These are phyloP conservation scores for Himalopsyche tibetana DNA, from an alignment of 2,888 invertebrate species.

Conservation along the genomic window DNA sequence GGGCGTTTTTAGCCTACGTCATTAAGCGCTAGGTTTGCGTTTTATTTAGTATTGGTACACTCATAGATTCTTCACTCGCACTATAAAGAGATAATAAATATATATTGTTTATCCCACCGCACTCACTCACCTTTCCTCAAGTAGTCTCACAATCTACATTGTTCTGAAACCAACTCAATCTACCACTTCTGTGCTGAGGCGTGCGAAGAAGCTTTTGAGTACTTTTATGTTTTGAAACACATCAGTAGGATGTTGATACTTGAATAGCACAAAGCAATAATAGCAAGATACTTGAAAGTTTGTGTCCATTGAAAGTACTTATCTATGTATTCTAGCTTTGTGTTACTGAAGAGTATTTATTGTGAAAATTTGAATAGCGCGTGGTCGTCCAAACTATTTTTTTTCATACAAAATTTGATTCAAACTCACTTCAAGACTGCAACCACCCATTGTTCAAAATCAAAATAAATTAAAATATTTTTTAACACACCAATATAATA, in stretches of 20 bases:
- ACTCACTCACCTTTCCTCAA: constrained; percentile 34
- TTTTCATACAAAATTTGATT: constrained; percentile 22
- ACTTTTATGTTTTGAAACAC: background rate
- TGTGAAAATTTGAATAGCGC: constrained; percentile 11
- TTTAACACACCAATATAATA: background rate
- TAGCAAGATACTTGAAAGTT: constrained; percentile 36
- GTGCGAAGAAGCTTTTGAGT: constrained; percentile 1
- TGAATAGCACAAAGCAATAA: constrained; percentile 24
- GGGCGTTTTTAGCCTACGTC: constrained; percentile 3
- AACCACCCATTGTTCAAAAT: background rate
- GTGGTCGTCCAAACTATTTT: constrained; percentile 36
- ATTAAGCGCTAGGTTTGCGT: background rate
- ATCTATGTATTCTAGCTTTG: constrained; percentile 36
- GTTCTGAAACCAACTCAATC: background rate
- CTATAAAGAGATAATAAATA: background rate
- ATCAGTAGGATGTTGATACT: constrained; percentile 13
- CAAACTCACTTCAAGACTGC: constrained; percentile 9
- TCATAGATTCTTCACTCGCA: constrained; percentile 13
- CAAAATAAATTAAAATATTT: background rate
- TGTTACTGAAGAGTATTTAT: constrained; percentile 1
- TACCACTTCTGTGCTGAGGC: background rate
- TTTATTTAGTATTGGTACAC: background rate
- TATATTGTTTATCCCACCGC: background rate
- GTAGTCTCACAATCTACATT: background rate
- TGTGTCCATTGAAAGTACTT: constrained; percentile 38